Evolutionary conservation across 2,888 invertebrate species (phyloP), one percentile per base, ranked within the genome.

Genomic region (Cryptocheilus praepositus): DNA sequence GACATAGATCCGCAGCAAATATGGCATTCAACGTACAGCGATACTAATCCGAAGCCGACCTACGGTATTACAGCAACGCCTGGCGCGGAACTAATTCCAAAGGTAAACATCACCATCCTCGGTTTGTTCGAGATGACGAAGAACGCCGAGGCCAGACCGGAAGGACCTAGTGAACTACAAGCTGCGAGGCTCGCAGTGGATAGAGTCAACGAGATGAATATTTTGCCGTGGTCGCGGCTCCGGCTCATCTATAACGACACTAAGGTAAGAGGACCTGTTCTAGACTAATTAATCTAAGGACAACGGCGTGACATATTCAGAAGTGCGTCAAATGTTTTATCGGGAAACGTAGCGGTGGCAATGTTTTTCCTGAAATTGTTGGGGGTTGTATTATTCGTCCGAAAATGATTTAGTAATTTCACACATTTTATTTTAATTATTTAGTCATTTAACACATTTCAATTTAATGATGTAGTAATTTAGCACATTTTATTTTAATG

Each of bases 171-270:
- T 65, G 95, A 95, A 85, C 90, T 95, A 81, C 92, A 92, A 13
- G 96, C 96, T 0, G 96, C 96, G 0, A 91, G 91, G 81, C 90
- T 96, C 81, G 96, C 96, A 0, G 93, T 96, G 55, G 90, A 92
- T 67, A 95, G 95, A 81, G 93, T 97, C 83, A 96, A 96, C 89
- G 89, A 91, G 64, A 91, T 92, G 81, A 89, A 91, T 5, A 82
- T 94, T 55, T 90, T 96, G 61, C 93, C 94, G 0, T 95, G 94
- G 54, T 95, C 95, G 84, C 91, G 90, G 56, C 90, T 97, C 69
- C 92, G 93, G 73, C 91, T 96, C 72, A 91, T 95, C 82, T 92
- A 94, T 79, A 96, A 96, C 85, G 96, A 97, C 83, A 96, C 96
- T 0, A 93, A 94, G 95, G 96, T 96, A 90, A 89, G 90, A 25